These are phyloP conservation scores for Halictus quadricinctus DNA, from an alignment of 2,888 invertebrate genomes.

Conservation along the genomic window DNA sequence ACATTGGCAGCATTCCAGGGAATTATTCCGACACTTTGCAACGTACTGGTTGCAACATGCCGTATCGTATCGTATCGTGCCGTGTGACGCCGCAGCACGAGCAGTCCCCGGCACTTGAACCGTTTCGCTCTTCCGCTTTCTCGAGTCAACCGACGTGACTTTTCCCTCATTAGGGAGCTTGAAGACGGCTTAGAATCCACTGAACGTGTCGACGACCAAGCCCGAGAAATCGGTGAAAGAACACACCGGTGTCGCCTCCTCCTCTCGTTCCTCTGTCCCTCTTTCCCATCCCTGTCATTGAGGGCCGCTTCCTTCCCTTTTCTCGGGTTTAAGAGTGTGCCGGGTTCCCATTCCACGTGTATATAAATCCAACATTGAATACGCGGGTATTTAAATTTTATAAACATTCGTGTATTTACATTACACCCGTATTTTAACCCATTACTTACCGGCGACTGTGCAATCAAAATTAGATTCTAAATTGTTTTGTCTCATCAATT, in stretches of 20 bases:
- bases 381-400: too few species aligned
- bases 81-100: conserved; percentile 37
- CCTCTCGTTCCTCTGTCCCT: not conserved
- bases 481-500: too few species aligned
- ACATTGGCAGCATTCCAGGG: conserved; percentile 71
- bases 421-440: too few species aligned
- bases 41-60: conserved; percentile 58
- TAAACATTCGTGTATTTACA: too few species aligned
- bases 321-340: not conserved
- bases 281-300: not conserved
- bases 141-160: conserved; percentile 49
- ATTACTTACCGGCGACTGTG: too few species aligned
- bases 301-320: not conserved
- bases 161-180: conserved; percentile 49
- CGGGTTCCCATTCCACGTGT: not conserved
- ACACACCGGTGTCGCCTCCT: conserved; percentile 5
- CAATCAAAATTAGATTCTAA: too few species aligned
- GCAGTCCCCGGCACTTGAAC: conserved; percentile 35
- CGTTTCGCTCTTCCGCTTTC: conserved; percentile 31
- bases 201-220: conserved; percentile 46
- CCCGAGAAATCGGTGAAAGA: conserved; percentile 31
- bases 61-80: conserved; percentile 53
- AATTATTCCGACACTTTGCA: conserved; percentile 68
- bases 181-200: conserved; percentile 29
- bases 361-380: not conserved